Conservation (phyloP, 2,113 vertebrate species). For the Xyliphius kryptos region DNA sequence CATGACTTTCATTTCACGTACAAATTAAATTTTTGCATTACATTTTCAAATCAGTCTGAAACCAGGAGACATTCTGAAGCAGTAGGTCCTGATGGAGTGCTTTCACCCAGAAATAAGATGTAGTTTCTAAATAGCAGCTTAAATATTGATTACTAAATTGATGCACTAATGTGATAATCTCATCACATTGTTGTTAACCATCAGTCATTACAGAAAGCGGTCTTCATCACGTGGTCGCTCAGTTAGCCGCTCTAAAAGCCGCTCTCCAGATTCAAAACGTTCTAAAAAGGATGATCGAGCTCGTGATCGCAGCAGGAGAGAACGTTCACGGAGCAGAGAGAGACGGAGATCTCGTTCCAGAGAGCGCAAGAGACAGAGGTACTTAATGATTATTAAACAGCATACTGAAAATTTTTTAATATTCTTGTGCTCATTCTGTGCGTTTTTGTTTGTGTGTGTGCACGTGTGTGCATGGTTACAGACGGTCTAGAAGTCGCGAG, state of each 20-base stretch:
- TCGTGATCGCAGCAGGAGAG: slow-evolving; percentile 65
- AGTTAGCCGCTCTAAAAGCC: slow-evolving; percentile 83
- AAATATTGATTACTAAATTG: too few relatives aligned
- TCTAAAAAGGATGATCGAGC: slow-evolving; percentile 81
- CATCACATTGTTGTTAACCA: too few relatives aligned
- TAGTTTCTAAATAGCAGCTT: too few relatives aligned
- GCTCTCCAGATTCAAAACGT: slow-evolving; percentile 84
- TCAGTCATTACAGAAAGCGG: slow-evolving; percentile 93
- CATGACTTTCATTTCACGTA: too few relatives aligned
- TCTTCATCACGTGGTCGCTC: slow-evolving; percentile 83
- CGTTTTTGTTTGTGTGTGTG: neutral
- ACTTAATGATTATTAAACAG: too few relatives aligned
- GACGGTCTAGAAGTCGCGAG: slow-evolving; percentile 80
- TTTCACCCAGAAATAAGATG: too few relatives aligned
- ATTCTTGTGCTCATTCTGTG: neutral
- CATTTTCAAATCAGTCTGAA: too few relatives aligned
- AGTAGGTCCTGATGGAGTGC: too few relatives aligned
- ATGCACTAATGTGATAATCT: too few relatives aligned
- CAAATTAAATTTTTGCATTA: too few relatives aligned
- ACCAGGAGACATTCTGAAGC: too few relatives aligned
- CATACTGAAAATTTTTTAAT: too few relatives aligned
- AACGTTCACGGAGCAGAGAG: slow-evolving; percentile 85
- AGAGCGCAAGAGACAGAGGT: slow-evolving; percentile 88
- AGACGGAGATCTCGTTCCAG: slow-evolving; percentile 86
- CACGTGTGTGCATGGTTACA: slow-evolving; percentile 50